Evolutionary conservation across 2,797 vertebrate genomes (phyloP), one percentile per base, ranked within the genome.

Genomic region (Triplophysa bombifrons): DNA sequence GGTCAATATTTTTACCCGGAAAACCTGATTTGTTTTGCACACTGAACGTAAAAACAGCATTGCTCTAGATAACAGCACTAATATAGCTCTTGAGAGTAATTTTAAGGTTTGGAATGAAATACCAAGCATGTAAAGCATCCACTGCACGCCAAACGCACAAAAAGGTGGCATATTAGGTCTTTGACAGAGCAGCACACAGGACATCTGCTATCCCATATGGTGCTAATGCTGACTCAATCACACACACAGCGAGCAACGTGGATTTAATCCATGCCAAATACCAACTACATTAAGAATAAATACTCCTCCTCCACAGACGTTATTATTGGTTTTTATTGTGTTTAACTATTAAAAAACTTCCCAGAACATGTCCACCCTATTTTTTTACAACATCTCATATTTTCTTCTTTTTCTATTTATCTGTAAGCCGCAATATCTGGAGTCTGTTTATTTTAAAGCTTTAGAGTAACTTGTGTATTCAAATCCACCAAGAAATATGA

Each of bases 151-250:
- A 73, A 73, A 68, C 25, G 14, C 53, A 60, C 50, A 74, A 22
- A n/a, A 69, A 55, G 25, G 38, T 44, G 76, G 5, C n/a, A 46
- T 53, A 78, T 77, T 83, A 76, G 34, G 78, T 74, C 63, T 83
- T 80, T 75, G 67, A 77, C 34, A 81, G 79, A 77, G 58, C 61
- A 67, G 50, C 41, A 66, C 61, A 61, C n/a, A 44, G 74, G 83
- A 72, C 84, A 84, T 85, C 84, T 86, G 85, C 74, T 82, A 64
- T 64, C 44, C 58, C 84, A 88, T 85, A 85, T 86, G 82, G 64
- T 67, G 73, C 63, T 78, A 75, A 76, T 82, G 82, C 75, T 78
- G 81, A 86, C 74, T 72, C 85, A 63, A 75, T 72, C 82, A 72
- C 60, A 78, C 56, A 64, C 75, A 84, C 67, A 58, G 72, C 66